phyloP scores from a whole-genome alignment of 2,888 invertebrate species.

The Malthinus seriepunctatus region DNA sequence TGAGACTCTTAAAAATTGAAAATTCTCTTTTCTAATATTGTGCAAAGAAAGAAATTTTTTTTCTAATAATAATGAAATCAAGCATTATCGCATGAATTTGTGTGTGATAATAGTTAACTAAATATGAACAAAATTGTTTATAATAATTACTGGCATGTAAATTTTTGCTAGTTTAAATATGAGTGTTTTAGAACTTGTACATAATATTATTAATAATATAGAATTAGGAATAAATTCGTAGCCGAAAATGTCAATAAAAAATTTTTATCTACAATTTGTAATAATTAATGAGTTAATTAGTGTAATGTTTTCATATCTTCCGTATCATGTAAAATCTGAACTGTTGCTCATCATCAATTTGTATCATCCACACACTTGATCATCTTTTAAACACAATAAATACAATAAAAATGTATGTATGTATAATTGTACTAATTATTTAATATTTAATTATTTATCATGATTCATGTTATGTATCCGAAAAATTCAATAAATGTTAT shows the following conservation, averaged over 20 bases:
- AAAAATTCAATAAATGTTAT: constrained; percentile 40
- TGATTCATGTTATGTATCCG: constrained; percentile 32
- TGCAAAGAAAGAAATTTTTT: constrained; percentile 22
- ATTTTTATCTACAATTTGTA: constrained; percentile 34
- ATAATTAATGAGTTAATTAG: constrained; percentile 19
- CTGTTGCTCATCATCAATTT: constrained; percentile 26
- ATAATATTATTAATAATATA: constrained; percentile 28
- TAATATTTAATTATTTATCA: constrained; percentile 34
- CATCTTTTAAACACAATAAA: constrained; percentile 11
- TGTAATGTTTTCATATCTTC: constrained; percentile 28
- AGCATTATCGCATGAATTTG: constrained; percentile 28
- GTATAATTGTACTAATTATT: constrained; percentile 36
- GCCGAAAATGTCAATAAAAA: constrained; percentile 32
- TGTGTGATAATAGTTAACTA: constrained; percentile 28
- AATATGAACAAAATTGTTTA: constrained; percentile 24
- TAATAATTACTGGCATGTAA: constrained; percentile 20
- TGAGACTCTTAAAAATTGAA: constrained; percentile 6
- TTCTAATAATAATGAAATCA: constrained; percentile 17
- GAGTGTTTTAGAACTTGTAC: constrained; percentile 31
- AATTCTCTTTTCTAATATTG: constrained; percentile 23
- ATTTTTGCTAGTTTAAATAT: constrained; percentile 20
- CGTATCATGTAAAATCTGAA: constrained; percentile 26
- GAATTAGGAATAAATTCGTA: constrained; percentile 26
- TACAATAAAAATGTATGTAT: constrained; percentile 28
- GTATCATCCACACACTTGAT: constrained; percentile 13